A percentile compares a stretch with the other conserved stretches of the same genome.
These are phyloP conservation scores for Rhaphigaster nebulosa DNA, from an alignment of 2,888 invertebrate genomes.

Conservation along the genomic window DNA sequence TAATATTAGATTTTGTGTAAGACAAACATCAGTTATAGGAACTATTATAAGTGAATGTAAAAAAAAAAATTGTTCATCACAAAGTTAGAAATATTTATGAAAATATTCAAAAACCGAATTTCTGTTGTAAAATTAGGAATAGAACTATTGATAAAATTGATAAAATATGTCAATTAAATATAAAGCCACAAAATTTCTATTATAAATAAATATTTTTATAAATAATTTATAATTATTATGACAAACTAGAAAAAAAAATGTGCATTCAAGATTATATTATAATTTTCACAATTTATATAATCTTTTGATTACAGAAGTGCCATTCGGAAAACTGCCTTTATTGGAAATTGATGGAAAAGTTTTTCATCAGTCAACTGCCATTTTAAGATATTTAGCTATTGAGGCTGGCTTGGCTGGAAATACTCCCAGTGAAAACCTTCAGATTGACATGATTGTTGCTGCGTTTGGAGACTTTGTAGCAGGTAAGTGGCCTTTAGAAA, in stretches of 20 bases:
- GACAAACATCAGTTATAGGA: neutral
- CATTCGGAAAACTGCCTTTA: constrained; percentile 57
- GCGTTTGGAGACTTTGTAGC: constrained; percentile 74
- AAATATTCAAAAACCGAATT: neutral
- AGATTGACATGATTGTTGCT: constrained; percentile 75
- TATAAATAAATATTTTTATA: neutral
- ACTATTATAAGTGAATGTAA: neutral
- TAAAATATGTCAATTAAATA: neutral
- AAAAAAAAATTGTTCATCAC: neutral
- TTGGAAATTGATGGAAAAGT: constrained; percentile 55
- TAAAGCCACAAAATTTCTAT: neutral
- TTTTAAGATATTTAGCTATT: constrained; percentile 48
- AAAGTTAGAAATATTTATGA: neutral
- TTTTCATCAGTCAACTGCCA: constrained; percentile 56
- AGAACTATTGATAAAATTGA: neutral
- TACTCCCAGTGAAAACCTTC: constrained; percentile 73
- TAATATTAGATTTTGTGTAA: neutral
- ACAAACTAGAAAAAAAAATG: neutral
- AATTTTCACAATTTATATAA: neutral
- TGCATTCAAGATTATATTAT: neutral
- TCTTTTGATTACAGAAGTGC: constrained; percentile 55
- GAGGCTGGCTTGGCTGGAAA: constrained; percentile 71
- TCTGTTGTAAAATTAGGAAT: neutral
- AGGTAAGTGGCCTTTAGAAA: constrained; percentile 68
- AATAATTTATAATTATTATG: neutral